Percentiles rank a stretch among this genome's conserved stretches.
Conservation (phyloP, 2,113 vertebrate genomes). For the Eurystomus gularis region DNA sequence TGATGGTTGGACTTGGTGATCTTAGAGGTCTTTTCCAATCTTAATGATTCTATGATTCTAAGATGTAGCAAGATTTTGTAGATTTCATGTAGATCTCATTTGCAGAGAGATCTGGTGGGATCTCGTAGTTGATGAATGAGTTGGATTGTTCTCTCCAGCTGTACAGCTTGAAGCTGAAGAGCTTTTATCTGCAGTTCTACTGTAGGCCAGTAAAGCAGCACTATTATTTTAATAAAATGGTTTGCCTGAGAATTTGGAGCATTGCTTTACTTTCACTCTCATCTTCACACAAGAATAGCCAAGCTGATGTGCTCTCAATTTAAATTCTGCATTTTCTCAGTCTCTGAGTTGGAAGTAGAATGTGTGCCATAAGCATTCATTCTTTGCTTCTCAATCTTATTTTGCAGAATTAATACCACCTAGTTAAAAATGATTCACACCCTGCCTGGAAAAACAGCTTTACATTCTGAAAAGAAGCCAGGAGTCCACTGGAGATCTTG, state of each 20-base stretch:
- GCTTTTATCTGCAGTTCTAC: background rate
- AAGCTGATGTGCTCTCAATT: background rate
- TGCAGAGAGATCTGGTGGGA: background rate
- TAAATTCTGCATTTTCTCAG: background rate
- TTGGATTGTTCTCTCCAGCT: background rate
- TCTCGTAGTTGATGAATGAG: background rate
- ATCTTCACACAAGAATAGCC: background rate
- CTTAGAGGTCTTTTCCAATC: too few relatives aligned
- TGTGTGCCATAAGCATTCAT: background rate
- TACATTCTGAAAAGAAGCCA: background rate
- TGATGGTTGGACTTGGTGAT: too few relatives aligned
- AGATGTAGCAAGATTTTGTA: background rate
- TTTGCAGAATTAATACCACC: background rate
- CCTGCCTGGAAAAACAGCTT: background rate
- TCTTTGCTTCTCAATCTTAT: background rate
- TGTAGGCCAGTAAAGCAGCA: background rate
- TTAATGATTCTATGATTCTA: too few relatives aligned
- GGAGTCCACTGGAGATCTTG: background rate
- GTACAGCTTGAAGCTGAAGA: background rate
- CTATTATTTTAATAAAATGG: background rate
- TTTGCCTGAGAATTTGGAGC: background rate
- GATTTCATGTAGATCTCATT: background rate
- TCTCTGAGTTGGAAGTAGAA: background rate
- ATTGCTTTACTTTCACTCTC: background rate
- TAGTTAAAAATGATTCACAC: background rate